Base-by-base conservation (phyloP, 2,888 invertebrate genomes). In the Endomychus coccineus region DNA sequence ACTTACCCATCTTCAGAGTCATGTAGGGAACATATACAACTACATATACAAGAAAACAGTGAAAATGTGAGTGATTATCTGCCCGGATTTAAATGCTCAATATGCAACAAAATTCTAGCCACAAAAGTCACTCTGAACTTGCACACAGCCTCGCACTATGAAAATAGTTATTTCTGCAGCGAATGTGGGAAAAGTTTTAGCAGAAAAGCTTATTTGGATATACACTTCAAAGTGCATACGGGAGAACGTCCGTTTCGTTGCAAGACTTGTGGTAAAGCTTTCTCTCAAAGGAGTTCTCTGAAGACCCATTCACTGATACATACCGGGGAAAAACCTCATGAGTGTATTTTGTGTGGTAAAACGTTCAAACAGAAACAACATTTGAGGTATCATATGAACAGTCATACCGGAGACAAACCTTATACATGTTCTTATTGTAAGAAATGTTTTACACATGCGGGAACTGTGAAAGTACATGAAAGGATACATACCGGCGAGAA, bases 271-370 rank as follows among this genome's bases (percentile, higher is more conserved):
- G n/a, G 5, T 11, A n/a, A 7, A 7, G 10, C 9, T 10, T 25
- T 25, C 11, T 11, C 11, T 10, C 25, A 25, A 5, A 25, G 11
- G 11, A n/a, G 7, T 6, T 9, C 7, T 10, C 10, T 6, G 9
- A 6, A 10, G 11, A 5, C 6, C 11, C 25, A 25, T 10, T 6
- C 5, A 10, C 5, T n/a, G n/a, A 6, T 25, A 5, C 25, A 25
- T 25, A 7, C 5, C 10, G 25, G 25, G 5, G 7, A 9, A 5
- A 59, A 58, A 23, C 50, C 53, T 0, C 47, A 59, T 38, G 52
- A 48, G 7, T 58, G 58, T 33, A 44, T 42, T 11, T 51, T 59
- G 10, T 66, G 66, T 38, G 55, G 59, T 11, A 61, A 43, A 39
- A 31, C 42, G 2, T 50, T 50, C 25, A 43, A 42, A 11, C 48